Evolutionary conservation across 2,888 invertebrate species (phyloP), one percentile per base, ranked within the genome.

Genomic region (Cheilosia impressa): DNA sequence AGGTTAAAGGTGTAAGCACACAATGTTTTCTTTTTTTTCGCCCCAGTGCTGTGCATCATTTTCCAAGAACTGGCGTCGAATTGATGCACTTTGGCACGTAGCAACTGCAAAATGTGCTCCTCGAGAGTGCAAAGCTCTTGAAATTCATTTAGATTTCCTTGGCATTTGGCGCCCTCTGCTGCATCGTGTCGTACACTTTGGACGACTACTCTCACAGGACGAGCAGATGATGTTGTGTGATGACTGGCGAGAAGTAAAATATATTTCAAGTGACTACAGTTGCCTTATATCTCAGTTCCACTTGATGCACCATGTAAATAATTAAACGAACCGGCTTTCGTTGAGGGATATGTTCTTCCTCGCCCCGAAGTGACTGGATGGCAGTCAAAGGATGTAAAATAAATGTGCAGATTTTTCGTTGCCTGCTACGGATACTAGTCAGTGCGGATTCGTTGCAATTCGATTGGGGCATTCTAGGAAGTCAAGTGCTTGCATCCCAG

Each of bases 81-180:
- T 58, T 73, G 83, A 62, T 84, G 83, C 79, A 79, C 83, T 84
- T 69, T 31, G 58, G 73, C 83, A 84, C 83, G 83, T 79, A 79
- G 52, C 68, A 65, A 79, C 83, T 84, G 83, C 83, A 84, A 79
- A 83, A 79, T 83, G 68, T 75, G 73, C 73, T 75, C 79, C 69
- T 73, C 52, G 52, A 79, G 69, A 69, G 63, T 58, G 57, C 79
- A 75, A 43, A 53, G 71, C 75, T 66, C 53, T 77, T 65, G 58
- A 73, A 73, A 73, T 73, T 79, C 79, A 79, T 83, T 83, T 83
- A 52, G 73, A 83, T 83, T 79, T 65, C 34, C 55, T 68, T 66
- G 58, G 53, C 22, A 72, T 72, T 78, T 72, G 78, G 72, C 71
- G 55, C 66, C 43, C 62, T 27, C 6, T 47, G 27, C 43, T 52